Percentiles rank a stretch among this genome's conserved stretches.
Evolutionary conservation across 2,113 vertebrate species (phyloP).

Genomic region (Forbesichthys agassizii): DNA sequence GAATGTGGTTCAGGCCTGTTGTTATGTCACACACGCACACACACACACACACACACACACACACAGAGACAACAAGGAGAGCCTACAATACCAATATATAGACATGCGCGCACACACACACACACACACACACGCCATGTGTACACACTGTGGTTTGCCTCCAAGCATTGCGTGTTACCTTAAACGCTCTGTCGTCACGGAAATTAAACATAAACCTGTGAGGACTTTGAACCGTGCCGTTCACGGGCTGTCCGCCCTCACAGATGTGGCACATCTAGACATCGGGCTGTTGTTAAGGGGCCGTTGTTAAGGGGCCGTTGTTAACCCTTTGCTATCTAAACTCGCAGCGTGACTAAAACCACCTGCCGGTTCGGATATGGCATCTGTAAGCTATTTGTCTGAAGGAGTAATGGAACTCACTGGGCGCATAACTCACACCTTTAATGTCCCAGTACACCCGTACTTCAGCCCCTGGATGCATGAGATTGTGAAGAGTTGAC

Average conservation of each 20-base stretch:
- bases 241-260: slow-evolving; percentile 8
- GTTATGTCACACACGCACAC: slow-evolving; percentile 45
- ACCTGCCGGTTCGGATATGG: background rate
- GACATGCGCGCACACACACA: background rate
- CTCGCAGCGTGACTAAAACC: slow-evolving; percentile 1
- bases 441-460: background rate
- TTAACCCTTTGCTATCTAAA: background rate
- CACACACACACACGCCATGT: slow-evolving; percentile 1
- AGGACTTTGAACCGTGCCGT: slow-evolving; percentile 20
- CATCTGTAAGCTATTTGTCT: slow-evolving; percentile 27
- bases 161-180: slow-evolving; percentile 17
- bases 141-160: slow-evolving; percentile 26
- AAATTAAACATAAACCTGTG: background rate
- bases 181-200: slow-evolving; percentile 19
- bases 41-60: background rate
- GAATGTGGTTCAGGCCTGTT: slow-evolving; percentile 65
- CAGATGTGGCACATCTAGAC: background rate
- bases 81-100: background rate
- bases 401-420: slow-evolving; percentile 10
- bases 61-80: background rate
- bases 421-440: background rate
- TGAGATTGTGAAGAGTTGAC: slow-evolving; percentile 32
- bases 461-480: slow-evolving; percentile 11
- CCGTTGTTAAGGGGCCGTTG: background rate
- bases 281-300: background rate